Base-by-base conservation (phyloP, 2,797 vertebrate genomes). In the Sebastes alutus region DNA sequence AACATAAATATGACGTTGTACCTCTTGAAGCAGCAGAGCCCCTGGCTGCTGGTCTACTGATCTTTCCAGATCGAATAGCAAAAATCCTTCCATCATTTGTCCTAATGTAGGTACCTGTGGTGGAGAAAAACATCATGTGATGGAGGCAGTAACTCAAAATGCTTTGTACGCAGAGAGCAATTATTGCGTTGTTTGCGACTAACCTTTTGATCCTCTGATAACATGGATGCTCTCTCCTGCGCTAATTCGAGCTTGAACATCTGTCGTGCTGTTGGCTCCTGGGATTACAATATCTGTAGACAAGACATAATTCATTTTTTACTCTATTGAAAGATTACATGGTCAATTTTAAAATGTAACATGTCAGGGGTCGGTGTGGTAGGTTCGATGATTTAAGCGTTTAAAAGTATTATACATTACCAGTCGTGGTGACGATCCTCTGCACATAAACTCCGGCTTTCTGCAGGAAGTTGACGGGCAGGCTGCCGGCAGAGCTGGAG, bases 171-270 rank as follows among this genome's bases (percentile, higher is more conserved):
- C 14, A 83, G 11, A 65, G 6, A 68, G 30, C 10, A 22, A 30
- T 72, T 2, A 16, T 2, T 59, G 8, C 49, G 27, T 14, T 13
- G 14, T 2, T 2, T 71, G 60, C 11, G 58, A 5, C 22, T 93
- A 99, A 35, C 99, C 99, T 97, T 99, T 99, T 1, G 98, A 99
- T 81, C 99, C 99, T 86, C 97, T 96, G 88, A 99, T 99, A 56
- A 99, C 96, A 62, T 99, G 98, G 90, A 99, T 98, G 88, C 97
- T 99, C 93, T 99, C 98, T 0, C 99, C 99, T 72, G 98, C 98
- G 75, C 95, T 97, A 81, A 99, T 99, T 80, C 97, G 96, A 60
- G 99, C 98, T 93, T 99, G 99, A 55, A 98, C 97, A 70, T 99
- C 98, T 20, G 97, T 98, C 68, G 97, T 95, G 83, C 97, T 99